A percentile compares a stretch with the other conserved stretches of the same genome.
Evolutionary conservation across 2,888 invertebrate genomes (phyloP).

Genomic region (Agrotis segetum): DNA sequence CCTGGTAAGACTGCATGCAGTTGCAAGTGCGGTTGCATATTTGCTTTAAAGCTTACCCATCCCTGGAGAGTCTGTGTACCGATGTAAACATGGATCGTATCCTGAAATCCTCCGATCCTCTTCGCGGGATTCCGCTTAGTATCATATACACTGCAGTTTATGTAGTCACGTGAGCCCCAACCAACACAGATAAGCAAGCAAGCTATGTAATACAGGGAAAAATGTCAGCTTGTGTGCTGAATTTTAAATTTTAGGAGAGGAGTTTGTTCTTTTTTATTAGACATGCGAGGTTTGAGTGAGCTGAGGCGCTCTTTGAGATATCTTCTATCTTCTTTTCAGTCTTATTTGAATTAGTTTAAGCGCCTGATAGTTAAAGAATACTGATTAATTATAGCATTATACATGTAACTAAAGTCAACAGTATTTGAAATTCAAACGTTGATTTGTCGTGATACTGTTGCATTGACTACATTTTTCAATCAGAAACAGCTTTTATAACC

Average conservation of each 20-base stretch:
- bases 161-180: constrained; percentile 68
- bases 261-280: constrained; percentile 33
- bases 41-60: constrained; percentile 57
- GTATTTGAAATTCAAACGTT: no score
- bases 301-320: constrained; percentile 4
- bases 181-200: constrained; percentile 68
- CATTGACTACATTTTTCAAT: not conserved
- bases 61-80: constrained; percentile 52
- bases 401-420: no score
- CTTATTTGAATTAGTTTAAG: not conserved
- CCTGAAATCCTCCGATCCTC: constrained; percentile 63
- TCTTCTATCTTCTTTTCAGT: not conserved
- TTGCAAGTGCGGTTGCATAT: constrained; percentile 48
- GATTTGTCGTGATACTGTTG: no score
- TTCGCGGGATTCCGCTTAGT: constrained; percentile 60
- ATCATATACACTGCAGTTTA: constrained; percentile 75
- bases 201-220: constrained; percentile 66
- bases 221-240: constrained; percentile 65
- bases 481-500: not conserved
- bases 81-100: constrained; percentile 61
- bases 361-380: no score
- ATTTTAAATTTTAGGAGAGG: constrained; percentile 63
- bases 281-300: constrained; percentile 6
- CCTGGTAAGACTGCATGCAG: constrained; percentile 34
- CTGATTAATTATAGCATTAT: no score